These are phyloP conservation scores for Sternotherus odoratus DNA, from an alignment of 2,797 vertebrate species.

Conservation along the genomic window DNA sequence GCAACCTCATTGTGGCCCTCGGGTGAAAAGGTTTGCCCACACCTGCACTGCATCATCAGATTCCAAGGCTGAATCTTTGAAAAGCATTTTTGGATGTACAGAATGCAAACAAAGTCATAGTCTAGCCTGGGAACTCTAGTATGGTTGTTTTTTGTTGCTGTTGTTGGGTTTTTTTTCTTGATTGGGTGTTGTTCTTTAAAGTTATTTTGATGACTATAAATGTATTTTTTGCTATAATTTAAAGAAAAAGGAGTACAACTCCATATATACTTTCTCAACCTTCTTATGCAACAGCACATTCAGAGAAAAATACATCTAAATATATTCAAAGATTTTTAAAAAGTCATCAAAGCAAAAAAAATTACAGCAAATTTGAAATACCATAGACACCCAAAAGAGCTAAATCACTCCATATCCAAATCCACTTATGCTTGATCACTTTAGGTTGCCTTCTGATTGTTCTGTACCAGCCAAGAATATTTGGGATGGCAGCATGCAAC, in stretches of 20 bases:
- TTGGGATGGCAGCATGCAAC: neutral
- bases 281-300: neutral
- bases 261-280: neutral
- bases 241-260: neutral
- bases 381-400: neutral
- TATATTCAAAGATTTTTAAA: neutral
- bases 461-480: neutral
- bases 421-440: neutral
- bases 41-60: neutral
- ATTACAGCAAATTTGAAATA: neutral
- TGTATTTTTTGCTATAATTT: neutral
- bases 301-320: neutral
- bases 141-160: too few relatives aligned
- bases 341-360: neutral
- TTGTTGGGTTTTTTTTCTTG: neutral
- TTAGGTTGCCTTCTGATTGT: neutral
- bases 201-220: neutral
- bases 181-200: neutral
- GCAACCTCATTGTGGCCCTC: too few relatives aligned
- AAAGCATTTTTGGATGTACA: neutral
- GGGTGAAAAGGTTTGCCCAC: too few relatives aligned
- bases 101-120: neutral
- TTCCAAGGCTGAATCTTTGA: neutral
- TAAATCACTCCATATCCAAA: neutral
- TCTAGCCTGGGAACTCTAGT: neutral